Evolutionary conservation across 2,113 vertebrate genomes (phyloP).

Genomic region (Pachycephala philippinensis): DNA sequence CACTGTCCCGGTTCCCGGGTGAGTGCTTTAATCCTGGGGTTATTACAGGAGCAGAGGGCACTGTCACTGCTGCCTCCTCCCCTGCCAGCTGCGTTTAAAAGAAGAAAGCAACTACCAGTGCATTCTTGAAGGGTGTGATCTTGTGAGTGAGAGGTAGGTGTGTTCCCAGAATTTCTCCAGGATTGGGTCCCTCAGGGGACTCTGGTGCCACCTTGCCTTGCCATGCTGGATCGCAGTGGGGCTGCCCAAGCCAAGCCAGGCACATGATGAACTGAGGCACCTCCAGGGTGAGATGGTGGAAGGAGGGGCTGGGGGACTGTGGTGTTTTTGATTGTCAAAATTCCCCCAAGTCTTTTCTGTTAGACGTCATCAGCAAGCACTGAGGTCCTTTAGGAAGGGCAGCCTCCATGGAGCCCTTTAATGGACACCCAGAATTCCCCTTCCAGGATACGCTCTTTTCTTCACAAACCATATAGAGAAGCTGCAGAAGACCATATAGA

Average conservation of each 20-base stretch:
- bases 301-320: neutral
- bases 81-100: constrained; percentile 22
- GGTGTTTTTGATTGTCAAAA: neutral
- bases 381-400: neutral
- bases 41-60: constrained; percentile 29
- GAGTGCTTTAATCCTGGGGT: constrained; percentile 14
- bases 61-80: neutral
- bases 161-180: constrained; percentile 24
- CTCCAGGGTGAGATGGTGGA: neutral
- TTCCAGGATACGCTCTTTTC: neutral
- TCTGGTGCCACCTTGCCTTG: neutral
- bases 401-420: neutral
- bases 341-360: neutral
- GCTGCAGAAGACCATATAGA: neutral
- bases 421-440: neutral
- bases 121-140: constrained; percentile 53
- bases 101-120: constrained; percentile 10
- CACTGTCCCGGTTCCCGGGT: neutral
- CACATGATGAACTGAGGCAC: rapidly evolving
- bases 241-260: neutral
- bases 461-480: neutral
- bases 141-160: neutral
- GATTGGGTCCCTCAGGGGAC: neutral
- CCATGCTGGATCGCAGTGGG: rapidly evolving
- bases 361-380: neutral